Evolutionary conservation across 2,113 vertebrate genomes (phyloP), one percentile per base, ranked within the genome.

Genomic region (Scartelaos histophorus): DNA sequence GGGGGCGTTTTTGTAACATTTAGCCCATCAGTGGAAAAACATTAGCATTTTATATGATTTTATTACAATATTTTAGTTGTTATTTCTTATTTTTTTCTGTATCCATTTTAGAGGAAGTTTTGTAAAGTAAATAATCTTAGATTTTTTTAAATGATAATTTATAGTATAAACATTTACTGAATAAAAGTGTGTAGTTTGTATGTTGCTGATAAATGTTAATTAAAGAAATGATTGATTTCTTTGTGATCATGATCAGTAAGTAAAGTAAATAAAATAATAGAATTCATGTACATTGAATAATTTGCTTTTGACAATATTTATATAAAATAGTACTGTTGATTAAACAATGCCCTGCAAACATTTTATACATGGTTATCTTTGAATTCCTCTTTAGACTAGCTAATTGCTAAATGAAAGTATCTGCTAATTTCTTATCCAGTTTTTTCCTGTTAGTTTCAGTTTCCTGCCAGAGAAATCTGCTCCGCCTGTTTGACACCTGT

Each of bases 1-100:
- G 92, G 93, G 34, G 87, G 85, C 0, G 93, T 94, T 29, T 94
- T 92, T 78, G 93, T 96, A 71, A 93, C 95, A 64, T 94, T 94
- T 24, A 85, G 93, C 66, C 90, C 92, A 89, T 92, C 93, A 75
- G 94, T 91, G 47, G 79, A 83, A 68, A 90, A 89, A 19, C 82
- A 81, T 60, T 92, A 76, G 85, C 49, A 35, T 67, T 67, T 79
- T 29, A 24, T 82, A 62, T 67, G 53, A 54, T 22, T 53, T 70
- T 73, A 76, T 19, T 19, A 6, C 17, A 54, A 4, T 25, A 58
- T 24, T 58, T 12, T 58, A 21, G 51, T n/a, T 54, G 21, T 60
- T 76, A 66, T 79, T 86, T 4, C 69, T 69, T 74, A 81, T 34
- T 88, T 82, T 85, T 80, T 79, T 82, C 82, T 58, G 69, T 24